Conservation (phyloP, 2,113 vertebrate genomes). For the Leucopsar rothschildi region DNA sequence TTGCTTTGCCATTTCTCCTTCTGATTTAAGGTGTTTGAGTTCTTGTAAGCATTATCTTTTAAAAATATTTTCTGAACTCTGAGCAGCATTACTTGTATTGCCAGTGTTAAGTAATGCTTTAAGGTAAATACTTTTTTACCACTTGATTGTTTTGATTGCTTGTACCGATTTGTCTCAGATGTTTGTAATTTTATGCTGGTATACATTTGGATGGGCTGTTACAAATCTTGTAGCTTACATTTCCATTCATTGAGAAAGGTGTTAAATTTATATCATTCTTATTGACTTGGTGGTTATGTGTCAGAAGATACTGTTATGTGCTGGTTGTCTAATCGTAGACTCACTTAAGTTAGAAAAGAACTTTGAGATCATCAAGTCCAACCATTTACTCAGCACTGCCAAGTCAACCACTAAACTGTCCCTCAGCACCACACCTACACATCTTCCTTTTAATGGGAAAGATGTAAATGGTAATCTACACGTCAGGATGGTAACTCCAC, state of each 20-base stretch:
- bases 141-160: background rate
- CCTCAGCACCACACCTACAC: background rate
- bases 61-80: background rate
- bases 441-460: background rate
- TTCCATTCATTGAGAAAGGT: background rate
- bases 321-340: background rate
- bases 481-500: background rate
- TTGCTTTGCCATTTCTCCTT: background rate
- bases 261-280: background rate
- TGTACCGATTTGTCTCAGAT: background rate
- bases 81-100: background rate
- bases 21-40: background rate
- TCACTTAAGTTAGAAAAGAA: background rate
- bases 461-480: too few species aligned
- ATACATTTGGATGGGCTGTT: background rate
- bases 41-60: background rate
- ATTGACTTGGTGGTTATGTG: background rate
- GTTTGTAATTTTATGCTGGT: background rate
- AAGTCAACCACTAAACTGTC: background rate
- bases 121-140: background rate
- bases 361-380: background rate
- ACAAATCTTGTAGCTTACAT: background rate
- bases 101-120: background rate
- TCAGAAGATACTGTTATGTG: accelerated
- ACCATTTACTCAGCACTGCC: background rate